Conservation (phyloP, 2,888 invertebrate genomes). For the Halictus ligatus region DNA sequence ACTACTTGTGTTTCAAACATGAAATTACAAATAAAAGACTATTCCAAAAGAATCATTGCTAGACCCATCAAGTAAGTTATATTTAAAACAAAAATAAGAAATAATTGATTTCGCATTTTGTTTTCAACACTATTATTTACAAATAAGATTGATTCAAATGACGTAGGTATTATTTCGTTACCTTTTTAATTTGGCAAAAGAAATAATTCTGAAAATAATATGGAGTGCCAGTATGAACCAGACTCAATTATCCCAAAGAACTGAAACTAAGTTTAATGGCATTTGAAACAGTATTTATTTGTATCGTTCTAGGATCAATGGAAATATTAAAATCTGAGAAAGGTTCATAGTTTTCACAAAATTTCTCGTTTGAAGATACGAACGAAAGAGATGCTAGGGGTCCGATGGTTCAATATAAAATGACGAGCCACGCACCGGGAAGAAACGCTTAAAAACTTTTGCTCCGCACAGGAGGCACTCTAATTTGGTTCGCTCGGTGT, state of each 20-base stretch:
- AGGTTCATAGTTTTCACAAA: background rate
- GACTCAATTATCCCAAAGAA: background rate
- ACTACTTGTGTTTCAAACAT: background rate
- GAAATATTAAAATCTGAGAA: background rate
- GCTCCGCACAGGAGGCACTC: background rate
- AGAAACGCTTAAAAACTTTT: background rate
- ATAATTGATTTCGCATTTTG: too few species aligned
- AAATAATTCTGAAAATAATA: background rate
- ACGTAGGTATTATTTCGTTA: too few species aligned
- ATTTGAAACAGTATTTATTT: too few species aligned
- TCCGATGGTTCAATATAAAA: background rate
- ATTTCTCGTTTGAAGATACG: background rate
- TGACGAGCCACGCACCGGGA: background rate
- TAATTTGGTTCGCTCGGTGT: background rate
- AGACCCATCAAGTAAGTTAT: background rate
- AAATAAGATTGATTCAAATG: too few species aligned
- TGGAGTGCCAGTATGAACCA: background rate
- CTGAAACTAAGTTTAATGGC: too few species aligned
- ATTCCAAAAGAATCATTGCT: background rate
- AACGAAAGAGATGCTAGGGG: background rate
- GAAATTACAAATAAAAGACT: background rate
- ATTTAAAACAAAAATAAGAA: too few species aligned
- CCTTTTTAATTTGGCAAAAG: background rate
- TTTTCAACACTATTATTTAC: too few species aligned
- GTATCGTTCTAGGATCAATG: too few species aligned